These are phyloP conservation scores for Matsumyia berberina DNA, from an alignment of 2,888 invertebrate genomes.

Conservation along the genomic window DNA sequence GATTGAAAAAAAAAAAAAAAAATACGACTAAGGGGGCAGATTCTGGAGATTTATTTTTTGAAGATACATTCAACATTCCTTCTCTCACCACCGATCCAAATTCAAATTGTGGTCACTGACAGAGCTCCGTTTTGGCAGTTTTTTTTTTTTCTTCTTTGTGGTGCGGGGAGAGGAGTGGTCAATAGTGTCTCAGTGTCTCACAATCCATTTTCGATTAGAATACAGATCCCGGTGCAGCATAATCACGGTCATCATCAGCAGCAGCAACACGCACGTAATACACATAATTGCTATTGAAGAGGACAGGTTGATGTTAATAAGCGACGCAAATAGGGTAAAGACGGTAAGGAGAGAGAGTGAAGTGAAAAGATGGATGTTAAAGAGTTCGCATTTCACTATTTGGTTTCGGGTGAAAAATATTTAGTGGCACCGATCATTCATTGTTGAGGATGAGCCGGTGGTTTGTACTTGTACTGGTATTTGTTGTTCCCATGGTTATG, in stretches of 20 bases:
- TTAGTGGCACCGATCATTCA: conserved; percentile 55
- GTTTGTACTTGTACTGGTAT: conserved; percentile 26
- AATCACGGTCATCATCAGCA: conserved; percentile 26
- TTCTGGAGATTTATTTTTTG: conserved; percentile 10
- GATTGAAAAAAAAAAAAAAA: no score
- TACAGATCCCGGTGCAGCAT: background rate
- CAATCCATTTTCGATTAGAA: conserved; percentile 3
- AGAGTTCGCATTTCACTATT: conserved; percentile 68
- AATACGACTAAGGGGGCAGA: background rate
- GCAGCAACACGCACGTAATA: conserved; percentile 34
- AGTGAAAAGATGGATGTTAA: conserved; percentile 44
- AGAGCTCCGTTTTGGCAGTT: conserved; percentile 43
- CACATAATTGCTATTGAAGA: conserved; percentile 68
- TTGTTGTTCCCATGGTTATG: conserved; percentile 69
- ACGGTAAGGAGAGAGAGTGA: conserved; percentile 24
- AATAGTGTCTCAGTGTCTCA: conserved; percentile 37
- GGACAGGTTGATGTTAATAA: conserved; percentile 73
- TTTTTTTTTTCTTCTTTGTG: no score
- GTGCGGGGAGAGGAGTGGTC: no score
- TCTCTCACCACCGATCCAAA: conserved; percentile 40
- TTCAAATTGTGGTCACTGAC: conserved; percentile 43
- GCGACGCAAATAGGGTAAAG: conserved; percentile 61
- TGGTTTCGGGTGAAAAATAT: conserved; percentile 70
- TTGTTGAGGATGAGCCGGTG: conserved; percentile 22
- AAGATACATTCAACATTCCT: conserved; percentile 8